Evolutionary conservation across 2,797 vertebrate genomes (phyloP), one percentile per base, ranked within the genome.

Genomic region (Chanos chanos): DNA sequence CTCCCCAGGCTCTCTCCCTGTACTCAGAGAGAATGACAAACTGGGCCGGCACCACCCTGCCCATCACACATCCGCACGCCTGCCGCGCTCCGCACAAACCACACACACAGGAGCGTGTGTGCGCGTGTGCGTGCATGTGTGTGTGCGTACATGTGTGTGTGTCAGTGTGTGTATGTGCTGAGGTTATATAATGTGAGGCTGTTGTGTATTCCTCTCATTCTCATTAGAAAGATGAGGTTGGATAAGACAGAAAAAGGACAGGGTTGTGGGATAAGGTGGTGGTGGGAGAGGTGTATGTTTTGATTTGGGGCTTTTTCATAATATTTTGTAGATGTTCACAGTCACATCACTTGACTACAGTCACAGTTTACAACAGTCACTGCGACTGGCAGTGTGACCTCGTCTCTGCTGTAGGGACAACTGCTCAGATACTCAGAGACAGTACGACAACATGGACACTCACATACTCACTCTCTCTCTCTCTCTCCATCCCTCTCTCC

Each of bases 371-470:
- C n/a, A n/a, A n/a, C n/a, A n/a, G n/a, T n/a, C n/a, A n/a, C n/a
- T n/a, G n/a, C n/a, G n/a, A n/a, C n/a, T n/a, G n/a, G n/a, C n/a
- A n/a, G n/a, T n/a, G n/a, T n/a, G n/a, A n/a, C n/a, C n/a, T n/a
- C n/a, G n/a, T n/a, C n/a, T n/a, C n/a, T n/a, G n/a, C n/a, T n/a
- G n/a, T n/a, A n/a, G n/a, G n/a, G n/a, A n/a, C n/a, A n/a, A n/a
- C n/a, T n/a, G n/a, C n/a, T n/a, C n/a, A n/a, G n/a, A n/a, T 60
- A 73, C 66, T 64, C 64, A 31, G 49, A 63, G 49, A 47, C n/a
- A n/a, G n/a, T n/a, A n/a, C n/a, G n/a, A n/a, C n/a, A n/a, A n/a
- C n/a, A n/a, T n/a, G n/a, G n/a, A n/a, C 60, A 73, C 66, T 64
- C 64, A 31, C 49, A 63, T 49, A 47, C 21, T 44, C 52, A 58